Evolutionary conservation across 2,888 invertebrate species (phyloP).

Genomic region (Amphipoea oculea): DNA sequence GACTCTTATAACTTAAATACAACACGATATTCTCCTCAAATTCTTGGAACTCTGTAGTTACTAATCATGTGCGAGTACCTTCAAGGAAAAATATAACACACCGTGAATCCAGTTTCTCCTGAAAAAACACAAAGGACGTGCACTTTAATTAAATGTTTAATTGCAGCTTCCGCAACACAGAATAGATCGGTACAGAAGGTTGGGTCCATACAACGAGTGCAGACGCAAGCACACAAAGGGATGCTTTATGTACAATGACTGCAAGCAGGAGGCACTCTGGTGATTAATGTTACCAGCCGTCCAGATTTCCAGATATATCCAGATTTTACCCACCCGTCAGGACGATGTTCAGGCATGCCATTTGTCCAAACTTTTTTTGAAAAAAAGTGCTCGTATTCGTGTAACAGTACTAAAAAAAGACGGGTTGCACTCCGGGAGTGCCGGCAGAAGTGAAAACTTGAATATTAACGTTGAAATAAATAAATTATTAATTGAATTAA

Average conservation of each 20-base stretch:
- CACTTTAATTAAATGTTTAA: slow-evolving; percentile 58
- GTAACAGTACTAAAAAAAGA: background rate
- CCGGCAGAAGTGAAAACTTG: too few species aligned
- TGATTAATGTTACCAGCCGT: too few species aligned
- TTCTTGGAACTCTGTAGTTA: slow-evolving; percentile 13
- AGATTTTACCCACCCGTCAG: background rate
- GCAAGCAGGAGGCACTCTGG: background rate
- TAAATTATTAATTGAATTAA: too few species aligned
- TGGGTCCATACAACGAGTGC: too few species aligned
- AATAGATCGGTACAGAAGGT: slow-evolving; percentile 13
- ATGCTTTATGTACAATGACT: background rate
- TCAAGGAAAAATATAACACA: slow-evolving; percentile 12
- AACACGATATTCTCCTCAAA: background rate
- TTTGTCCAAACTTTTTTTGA: background rate
- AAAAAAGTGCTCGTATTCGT: background rate
- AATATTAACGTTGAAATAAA: too few species aligned
- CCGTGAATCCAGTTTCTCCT: slow-evolving; percentile 14
- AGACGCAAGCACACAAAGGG: too few species aligned
- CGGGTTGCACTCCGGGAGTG: too few species aligned
- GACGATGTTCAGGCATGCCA: too few species aligned
- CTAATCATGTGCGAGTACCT: slow-evolving; percentile 6
- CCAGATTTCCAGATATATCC: background rate
- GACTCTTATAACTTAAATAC: background rate
- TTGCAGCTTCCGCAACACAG: slow-evolving; percentile 31
- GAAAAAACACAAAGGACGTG: slow-evolving; percentile 33